Conservation (phyloP, 2,888 invertebrate genomes). For the Tillus elongatus region DNA sequence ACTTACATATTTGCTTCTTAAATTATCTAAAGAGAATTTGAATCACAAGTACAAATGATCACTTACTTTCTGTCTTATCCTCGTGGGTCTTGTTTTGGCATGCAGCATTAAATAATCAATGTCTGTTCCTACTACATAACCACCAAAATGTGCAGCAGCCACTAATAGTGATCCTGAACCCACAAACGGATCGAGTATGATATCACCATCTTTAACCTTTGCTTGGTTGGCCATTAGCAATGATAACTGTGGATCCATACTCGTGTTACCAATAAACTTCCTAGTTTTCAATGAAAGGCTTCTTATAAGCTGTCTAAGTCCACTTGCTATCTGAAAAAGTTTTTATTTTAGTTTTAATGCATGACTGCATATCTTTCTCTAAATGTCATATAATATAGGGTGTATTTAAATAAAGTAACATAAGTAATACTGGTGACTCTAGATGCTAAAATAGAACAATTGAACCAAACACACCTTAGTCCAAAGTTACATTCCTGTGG, state of each 20-base stretch:
- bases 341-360: no score
- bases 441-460: no score
- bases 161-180: constrained; percentile 75
- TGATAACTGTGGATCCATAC: constrained; percentile 94
- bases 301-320: constrained; percentile 72
- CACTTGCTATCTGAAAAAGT: constrained; percentile 63
- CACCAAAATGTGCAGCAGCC: constrained; percentile 83
- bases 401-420: no score
- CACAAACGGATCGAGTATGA: constrained; percentile 93
- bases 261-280: constrained; percentile 95
- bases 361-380: no score
- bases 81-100: constrained; percentile 70
- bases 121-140: constrained; percentile 78
- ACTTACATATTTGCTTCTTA: no score
- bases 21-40: no score
- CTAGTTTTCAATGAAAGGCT: constrained; percentile 78
- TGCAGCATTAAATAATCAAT: constrained; percentile 93
- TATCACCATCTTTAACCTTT: constrained; percentile 56
- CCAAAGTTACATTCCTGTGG: no score
- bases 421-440: no score
- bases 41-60: constrained; percentile 4
- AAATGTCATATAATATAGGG: no score
- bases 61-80: constrained; percentile 64
- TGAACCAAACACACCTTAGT: no score
- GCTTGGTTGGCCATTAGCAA: constrained; percentile 95